Conservation (phyloP, 2,888 invertebrate species). For the Pemphredon lugubris region DNA sequence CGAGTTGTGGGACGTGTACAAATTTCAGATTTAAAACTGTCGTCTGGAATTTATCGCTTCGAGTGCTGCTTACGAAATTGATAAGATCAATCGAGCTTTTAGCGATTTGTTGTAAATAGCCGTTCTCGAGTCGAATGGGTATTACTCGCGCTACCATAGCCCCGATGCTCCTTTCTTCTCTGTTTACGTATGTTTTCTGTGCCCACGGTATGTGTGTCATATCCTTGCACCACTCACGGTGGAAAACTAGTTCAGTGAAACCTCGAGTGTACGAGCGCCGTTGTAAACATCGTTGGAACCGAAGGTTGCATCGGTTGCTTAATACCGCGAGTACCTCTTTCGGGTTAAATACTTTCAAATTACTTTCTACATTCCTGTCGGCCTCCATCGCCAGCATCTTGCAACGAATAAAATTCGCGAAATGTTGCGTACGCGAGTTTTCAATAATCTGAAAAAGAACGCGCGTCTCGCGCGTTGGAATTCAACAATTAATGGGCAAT, state of each 20-base stretch:
- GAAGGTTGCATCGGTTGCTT: slow-evolving; percentile 55
- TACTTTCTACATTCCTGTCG: slow-evolving; percentile 7
- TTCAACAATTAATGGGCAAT: too few relatives aligned
- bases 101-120: too few relatives aligned
- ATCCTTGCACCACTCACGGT: slow-evolving; percentile 68
- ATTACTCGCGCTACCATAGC: too few relatives aligned
- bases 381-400: not conserved
- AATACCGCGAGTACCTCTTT: slow-evolving; percentile 46
- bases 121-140: too few relatives aligned
- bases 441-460: too few relatives aligned
- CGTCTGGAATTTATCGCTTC: too few relatives aligned
- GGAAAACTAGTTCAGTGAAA: slow-evolving; percentile 69
- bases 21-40: too few relatives aligned
- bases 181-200: slow-evolving; percentile 44
- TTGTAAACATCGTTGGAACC: slow-evolving; percentile 60
- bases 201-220: slow-evolving; percentile 57
- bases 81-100: too few relatives aligned
- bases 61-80: too few relatives aligned
- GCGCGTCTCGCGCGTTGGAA: too few relatives aligned
- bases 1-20: too few relatives aligned
- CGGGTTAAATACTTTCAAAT: slow-evolving; percentile 41
- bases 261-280: slow-evolving; percentile 53
- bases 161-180: too few relatives aligned
- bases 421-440: not conserved
- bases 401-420: not conserved